Evolutionary conservation across 2,888 invertebrate species (phyloP), one percentile per base, ranked within the genome.

Genomic region (Tridacna gigas): DNA sequence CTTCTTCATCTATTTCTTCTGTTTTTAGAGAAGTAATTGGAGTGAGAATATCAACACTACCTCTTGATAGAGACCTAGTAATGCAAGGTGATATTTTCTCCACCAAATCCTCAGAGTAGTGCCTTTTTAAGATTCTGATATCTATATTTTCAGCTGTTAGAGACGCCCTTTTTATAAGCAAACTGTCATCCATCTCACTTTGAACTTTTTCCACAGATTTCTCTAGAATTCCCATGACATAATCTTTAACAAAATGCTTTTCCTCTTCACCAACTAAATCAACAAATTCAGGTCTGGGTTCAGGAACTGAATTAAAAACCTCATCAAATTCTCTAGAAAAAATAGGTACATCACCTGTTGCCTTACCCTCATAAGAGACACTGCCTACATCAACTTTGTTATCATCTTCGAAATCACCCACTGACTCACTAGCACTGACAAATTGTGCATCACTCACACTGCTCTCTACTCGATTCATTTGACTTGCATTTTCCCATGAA

Each of bases 1-100:
- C 13, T 51, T 37, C 45, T 13, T 71, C 60, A 22, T 79, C 74
- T 12, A 20, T 37, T 60, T 74, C 48, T 45, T 74, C 47, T 18
- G 77, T 45, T 47, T 63, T 74, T 0, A 83, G 61, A 18, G 74
- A n/a, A 26, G 79, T 83, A 22, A 83, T 45, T 13, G 87, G 83
- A 81, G 73, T 78, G 51, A 87, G 67, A 65, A 84, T 84, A 56
- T 84, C 83, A 45, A 87, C 83, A 80, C 79, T 83, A 12, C 84
- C 81, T 37, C 77, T 48, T n/a, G 80, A 66, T 15, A 82, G 15
- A n/a, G 61, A 80, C 15, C 65, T 63, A 45, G 65, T 71, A 9
- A 86, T 69, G 22, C 75, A 75, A 25, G 77, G 56, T 48, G 82
- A 47, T n/a, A 80, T 77, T 22, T 77, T 77, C n/a, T 82, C 80